Conservation (phyloP, 2,113 vertebrate species). For the Nothobranchius furzeri region DNA sequence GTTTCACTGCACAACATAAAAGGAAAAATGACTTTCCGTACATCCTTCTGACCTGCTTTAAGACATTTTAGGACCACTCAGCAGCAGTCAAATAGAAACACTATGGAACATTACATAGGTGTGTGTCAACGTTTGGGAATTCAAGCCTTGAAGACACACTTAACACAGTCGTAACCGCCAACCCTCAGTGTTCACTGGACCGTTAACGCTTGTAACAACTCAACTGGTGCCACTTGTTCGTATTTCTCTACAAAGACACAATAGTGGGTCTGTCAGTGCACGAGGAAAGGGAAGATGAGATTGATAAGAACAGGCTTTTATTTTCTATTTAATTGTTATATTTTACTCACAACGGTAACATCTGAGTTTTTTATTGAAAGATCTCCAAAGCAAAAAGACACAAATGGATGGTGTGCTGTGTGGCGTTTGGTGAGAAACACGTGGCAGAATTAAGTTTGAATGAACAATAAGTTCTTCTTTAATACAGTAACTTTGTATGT, state of each 20-base stretch:
- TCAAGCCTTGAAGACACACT: constrained; percentile 48
- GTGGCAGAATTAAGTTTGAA: too few species aligned
- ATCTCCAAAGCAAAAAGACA: too few species aligned
- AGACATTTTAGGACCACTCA: constrained; percentile 49
- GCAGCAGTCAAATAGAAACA: constrained; percentile 44
- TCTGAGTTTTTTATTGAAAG: background rate
- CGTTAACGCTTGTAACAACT: constrained; percentile 33
- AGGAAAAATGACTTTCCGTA: constrained; percentile 16
- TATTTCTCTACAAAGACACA: constrained; percentile 1
- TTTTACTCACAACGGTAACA: too few species aligned
- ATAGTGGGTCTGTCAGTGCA: constrained; percentile 3
- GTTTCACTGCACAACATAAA: constrained; percentile 33
- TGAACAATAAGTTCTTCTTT: background rate
- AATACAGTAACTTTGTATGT: background rate
- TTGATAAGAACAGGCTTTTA: too few species aligned
- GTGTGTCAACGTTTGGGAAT: constrained; percentile 65
- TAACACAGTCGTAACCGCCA: constrained; percentile 24
- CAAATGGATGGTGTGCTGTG: too few species aligned
- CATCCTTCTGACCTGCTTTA: constrained; percentile 35
- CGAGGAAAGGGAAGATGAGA: background rate
- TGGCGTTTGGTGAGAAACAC: background rate
- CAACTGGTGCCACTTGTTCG: constrained; percentile 1
- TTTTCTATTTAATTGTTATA: too few species aligned
- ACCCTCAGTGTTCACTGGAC: constrained; percentile 23
- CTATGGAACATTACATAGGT: constrained; percentile 43